Evolutionary conservation across 2,113 vertebrate species (phyloP).

Genomic region (Rousettus leschenaultii): DNA sequence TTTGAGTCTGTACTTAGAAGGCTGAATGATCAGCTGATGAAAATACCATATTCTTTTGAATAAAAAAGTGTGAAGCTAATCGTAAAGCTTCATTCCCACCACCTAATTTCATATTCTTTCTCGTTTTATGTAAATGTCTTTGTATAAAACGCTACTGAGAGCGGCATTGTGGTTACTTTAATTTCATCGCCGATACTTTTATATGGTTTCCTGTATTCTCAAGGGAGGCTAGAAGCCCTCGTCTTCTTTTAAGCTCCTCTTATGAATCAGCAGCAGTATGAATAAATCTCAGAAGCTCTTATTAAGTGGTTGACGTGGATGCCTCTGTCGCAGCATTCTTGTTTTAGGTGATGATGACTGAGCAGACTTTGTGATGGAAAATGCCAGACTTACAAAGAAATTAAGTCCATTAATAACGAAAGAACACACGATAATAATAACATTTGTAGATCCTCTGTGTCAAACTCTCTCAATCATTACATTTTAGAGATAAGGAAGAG

Average conservation of each 20-base stretch:
- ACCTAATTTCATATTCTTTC: slow-evolving; percentile 69
- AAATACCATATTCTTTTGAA: background rate
- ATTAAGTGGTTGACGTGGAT: slow-evolving; percentile 67
- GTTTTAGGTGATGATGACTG: slow-evolving; percentile 40
- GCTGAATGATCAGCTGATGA: background rate
- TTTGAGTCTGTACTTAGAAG: background rate
- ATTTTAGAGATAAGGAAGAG: background rate
- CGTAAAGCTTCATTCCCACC: slow-evolving; percentile 42
- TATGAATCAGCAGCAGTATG: slow-evolving; percentile 71
- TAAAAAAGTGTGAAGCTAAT: slow-evolving; percentile 25
- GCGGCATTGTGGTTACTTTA: slow-evolving; percentile 73
- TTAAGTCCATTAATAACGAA: background rate
- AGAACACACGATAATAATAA: background rate
- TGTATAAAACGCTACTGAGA: slow-evolving; percentile 62
- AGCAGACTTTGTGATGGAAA: slow-evolving; percentile 51
- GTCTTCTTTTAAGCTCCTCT: slow-evolving; percentile 66
- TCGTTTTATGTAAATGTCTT: slow-evolving; percentile 52
- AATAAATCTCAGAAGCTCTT: slow-evolving; percentile 70
- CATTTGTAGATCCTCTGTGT: background rate
- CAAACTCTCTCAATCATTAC: background rate
- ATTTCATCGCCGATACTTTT: slow-evolving; percentile 73
- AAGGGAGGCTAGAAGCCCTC: slow-evolving; percentile 53
- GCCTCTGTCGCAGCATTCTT: slow-evolving; percentile 43
- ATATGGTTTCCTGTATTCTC: slow-evolving; percentile 78
- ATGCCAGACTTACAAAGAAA: background rate